Percentiles rank a stretch among this genome's conserved stretches.
Evolutionary conservation across 2,888 invertebrate species (phyloP).

Genomic region (Ormia ochracea): DNA sequence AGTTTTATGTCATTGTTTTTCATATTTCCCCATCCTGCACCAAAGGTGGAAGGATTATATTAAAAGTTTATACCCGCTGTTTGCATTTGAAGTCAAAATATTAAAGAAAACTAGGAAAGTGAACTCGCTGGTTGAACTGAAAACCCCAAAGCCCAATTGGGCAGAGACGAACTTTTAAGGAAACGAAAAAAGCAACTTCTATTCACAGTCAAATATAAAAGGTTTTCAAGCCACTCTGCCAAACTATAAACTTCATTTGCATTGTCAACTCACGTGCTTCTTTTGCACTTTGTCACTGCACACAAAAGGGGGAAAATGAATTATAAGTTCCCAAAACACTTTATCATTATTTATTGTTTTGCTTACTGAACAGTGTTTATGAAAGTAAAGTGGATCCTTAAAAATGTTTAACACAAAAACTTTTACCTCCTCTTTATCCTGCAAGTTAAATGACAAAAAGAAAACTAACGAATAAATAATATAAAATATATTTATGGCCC

Average conservation of each 20-base stretch:
- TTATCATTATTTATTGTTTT: conserved; percentile 25
- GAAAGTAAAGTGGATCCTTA: conserved; percentile 3
- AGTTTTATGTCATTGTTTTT: not conserved
- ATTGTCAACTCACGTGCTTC: not conserved
- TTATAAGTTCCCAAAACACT: not conserved
- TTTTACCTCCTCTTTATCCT: not conserved
- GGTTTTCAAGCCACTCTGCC: not conserved
- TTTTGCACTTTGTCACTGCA: not conserved
- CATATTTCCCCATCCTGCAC: not conserved
- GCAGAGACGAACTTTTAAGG: not conserved
- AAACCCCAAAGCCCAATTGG: not conserved
- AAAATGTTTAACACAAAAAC: not conserved
- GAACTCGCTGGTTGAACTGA: too few species aligned
- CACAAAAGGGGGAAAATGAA: not conserved
- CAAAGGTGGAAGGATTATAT: not conserved
- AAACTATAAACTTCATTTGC: not conserved
- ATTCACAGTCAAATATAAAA: too few species aligned
- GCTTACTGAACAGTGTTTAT: conserved; percentile 2
- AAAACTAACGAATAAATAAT: not conserved
- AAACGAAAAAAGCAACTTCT: too few species aligned
- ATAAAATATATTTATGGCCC: not conserved
- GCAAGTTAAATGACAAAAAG: not conserved
- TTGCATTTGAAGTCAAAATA: not conserved
- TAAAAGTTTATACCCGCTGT: not conserved
- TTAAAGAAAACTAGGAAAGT: too few species aligned